Evolutionary conservation across 2,797 vertebrate genomes (phyloP), one percentile per base, ranked within the genome.

Genomic region (Iguana delicatissima): DNA sequence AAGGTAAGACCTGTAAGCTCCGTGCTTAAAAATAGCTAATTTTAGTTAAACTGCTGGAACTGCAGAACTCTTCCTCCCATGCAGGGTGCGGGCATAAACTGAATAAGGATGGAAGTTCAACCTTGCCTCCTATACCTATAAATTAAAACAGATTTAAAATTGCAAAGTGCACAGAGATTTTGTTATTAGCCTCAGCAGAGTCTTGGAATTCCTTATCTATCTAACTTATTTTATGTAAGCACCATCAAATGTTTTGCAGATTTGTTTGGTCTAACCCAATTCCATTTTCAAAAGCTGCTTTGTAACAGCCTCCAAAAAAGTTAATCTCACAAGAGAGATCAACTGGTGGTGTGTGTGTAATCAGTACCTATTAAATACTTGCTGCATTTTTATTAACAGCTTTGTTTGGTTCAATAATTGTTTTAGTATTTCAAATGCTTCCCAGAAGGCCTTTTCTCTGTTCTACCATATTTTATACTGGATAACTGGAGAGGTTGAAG

Each of bases 171-270:
- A 80, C 20, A 29, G 67, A 89, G 59, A 29, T 94, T 92, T 91
- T 79, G 67, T 59, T 88, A 85, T 73, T 94, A 93, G 92, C 50
- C 72, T 72, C 67, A 1, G 80, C 22, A 93, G 64, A 76, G 86
- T 94, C 89, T 88, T 90, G 42, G 4, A 89, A 89, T 87, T 79
- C 18, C 85, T 93, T 46, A 85, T 84, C 82, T 94, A 89, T 92
- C 92, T 86, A 96, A 87, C 90, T 96, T 94, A 95, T 96, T 96
- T 84, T 69, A 90, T 95, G 94, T 94, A 77, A 86, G 32, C 85
- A 46, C 42, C 90, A 93, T 94, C 93, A 91, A 83, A 94, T 89
- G 24, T 38, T 89, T 93, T 88, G 72, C 29, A 88, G 13, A 85
- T 93, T 95, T 94, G 81, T 50, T 50, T 85, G 3, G 1, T 93